Conservation (phyloP, 1,140 invertebrate genomes). For the Atta texana region DNA sequence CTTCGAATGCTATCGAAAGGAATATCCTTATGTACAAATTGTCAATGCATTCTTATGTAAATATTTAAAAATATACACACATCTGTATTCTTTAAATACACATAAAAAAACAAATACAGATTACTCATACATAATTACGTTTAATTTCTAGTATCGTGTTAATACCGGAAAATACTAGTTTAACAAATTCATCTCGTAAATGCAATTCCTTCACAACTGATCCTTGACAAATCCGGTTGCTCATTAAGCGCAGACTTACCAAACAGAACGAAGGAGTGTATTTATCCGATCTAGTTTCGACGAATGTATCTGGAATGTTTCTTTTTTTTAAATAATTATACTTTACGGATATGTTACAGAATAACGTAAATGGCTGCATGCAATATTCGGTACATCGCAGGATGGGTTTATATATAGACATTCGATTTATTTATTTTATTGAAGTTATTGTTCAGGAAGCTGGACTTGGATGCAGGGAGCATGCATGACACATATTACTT, state of each 20-base stretch:
- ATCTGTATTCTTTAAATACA: slow-evolving; percentile 17
- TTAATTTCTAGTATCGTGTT: not conserved
- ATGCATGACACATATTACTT: slow-evolving; percentile 17
- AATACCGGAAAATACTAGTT: not conserved
- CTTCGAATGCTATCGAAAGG: not conserved
- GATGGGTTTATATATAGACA: slow-evolving; percentile 34
- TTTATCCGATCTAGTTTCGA: slow-evolving; percentile 28
- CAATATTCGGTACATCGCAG: slow-evolving; percentile 29
- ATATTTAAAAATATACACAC: not conserved
- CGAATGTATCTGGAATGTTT: slow-evolving; percentile 16
- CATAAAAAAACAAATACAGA: not conserved
- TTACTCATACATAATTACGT: not conserved
- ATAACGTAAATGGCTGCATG: not conserved
- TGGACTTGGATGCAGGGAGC: slow-evolving; percentile 39
- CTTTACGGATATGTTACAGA: not conserved
- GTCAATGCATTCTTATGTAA: not conserved
- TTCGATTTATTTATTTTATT: slow-evolving; percentile 68
- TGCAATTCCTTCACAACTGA: slow-evolving; percentile 9
- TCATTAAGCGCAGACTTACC: slow-evolving; percentile 36
- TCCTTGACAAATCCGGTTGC: slow-evolving; percentile 11
- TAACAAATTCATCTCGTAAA: not conserved
- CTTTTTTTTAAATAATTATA: not conserved
- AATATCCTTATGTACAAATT: not conserved
- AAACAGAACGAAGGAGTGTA: slow-evolving; percentile 19
- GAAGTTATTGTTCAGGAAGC: slow-evolving; percentile 58